Percentiles rank a stretch among this genome's conserved stretches.
Evolutionary conservation across 2,797 vertebrate species (phyloP).

Genomic region (Pogoniulus pusillus): DNA sequence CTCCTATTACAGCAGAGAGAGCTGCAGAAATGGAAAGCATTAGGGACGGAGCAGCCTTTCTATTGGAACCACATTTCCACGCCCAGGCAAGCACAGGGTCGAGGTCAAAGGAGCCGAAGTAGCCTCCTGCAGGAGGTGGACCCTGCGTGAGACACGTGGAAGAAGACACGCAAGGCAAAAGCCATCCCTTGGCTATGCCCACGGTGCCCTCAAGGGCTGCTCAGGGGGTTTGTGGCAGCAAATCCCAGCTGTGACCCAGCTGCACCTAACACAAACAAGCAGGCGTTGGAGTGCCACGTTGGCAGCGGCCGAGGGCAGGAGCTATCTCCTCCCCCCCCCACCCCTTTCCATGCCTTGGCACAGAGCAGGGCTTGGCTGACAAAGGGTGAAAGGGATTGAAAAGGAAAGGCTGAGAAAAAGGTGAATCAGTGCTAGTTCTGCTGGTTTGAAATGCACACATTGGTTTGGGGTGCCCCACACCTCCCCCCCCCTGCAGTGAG

Average conservation of each 20-base stretch:
- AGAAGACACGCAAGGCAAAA: neutral
- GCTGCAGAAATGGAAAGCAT: constrained; percentile 39
- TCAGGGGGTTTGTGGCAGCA: accelerated
- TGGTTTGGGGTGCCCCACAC: neutral
- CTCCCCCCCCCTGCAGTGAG: neutral
- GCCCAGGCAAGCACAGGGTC: neutral
- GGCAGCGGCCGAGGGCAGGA: neutral
- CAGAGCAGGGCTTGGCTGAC: neutral
- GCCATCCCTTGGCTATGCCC: neutral
- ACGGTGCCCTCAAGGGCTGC: accelerated
- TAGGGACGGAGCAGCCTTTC: neutral
- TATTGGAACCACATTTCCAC: constrained; percentile 43
- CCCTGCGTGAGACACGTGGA: accelerated
- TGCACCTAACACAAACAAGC: neutral
- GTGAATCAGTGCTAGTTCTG: neutral
- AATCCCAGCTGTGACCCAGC: neutral
- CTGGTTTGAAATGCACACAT: neutral
- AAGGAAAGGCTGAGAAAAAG: accelerated
- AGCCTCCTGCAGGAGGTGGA: neutral
- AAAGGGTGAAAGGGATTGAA: neutral
- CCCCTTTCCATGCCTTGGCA: neutral
- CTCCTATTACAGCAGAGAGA: constrained; percentile 16
- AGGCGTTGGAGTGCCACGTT: accelerated
- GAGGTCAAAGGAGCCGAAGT: neutral
- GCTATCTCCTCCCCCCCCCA: neutral